Evolutionary conservation across 2,888 invertebrate species (phyloP), one percentile per base, ranked within the genome.

Genomic region (Melanchra persicariae): DNA sequence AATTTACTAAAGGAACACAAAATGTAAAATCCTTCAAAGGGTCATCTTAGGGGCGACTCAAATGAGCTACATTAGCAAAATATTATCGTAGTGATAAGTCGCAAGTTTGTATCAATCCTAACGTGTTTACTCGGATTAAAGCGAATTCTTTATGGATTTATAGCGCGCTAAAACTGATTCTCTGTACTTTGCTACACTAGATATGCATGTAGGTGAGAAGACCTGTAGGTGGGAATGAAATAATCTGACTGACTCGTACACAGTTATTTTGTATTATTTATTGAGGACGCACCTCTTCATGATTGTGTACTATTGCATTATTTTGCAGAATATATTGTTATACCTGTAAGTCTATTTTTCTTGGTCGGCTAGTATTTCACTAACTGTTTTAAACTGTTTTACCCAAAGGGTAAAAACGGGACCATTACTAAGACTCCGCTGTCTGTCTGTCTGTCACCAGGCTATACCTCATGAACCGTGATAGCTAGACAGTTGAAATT

Each of bases 71-170:
- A 30, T 30, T 5, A 30, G 34, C 19, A 19, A 17, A 52, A 30
- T 17, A 76, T n/a, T 47, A 49, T 49, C 37, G 45, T 57, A 57
- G 8, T 37, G 26, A 64, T 4, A 24, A 52, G 30, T 83, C 65
- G 81, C 65, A 68, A n/a, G 47, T 60, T n/a, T n/a, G 43, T 0
- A 9, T 1, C 0, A 43, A 68, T 2, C 68, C 58, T 81, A 34
- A 70, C 77, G 19, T 83, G 81, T 86, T 86, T 86, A 84, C 83
- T 62, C 70, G 65, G 77, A 66, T 74, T 77, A 77, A 82, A 84
- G 76, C 77, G 52, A 80, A 86, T 86, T 83, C 83, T 83, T 85
- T 84, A 84, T 74, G 75, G 79, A 85, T 86, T 86, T 85, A 86
- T 85, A 30, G 74, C 62, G 57, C 60, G 60, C 68, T 87, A 77